These are phyloP conservation scores for Caracal caracal DNA, from an alignment of 2,113 vertebrate genomes.

Conservation along the genomic window DNA sequence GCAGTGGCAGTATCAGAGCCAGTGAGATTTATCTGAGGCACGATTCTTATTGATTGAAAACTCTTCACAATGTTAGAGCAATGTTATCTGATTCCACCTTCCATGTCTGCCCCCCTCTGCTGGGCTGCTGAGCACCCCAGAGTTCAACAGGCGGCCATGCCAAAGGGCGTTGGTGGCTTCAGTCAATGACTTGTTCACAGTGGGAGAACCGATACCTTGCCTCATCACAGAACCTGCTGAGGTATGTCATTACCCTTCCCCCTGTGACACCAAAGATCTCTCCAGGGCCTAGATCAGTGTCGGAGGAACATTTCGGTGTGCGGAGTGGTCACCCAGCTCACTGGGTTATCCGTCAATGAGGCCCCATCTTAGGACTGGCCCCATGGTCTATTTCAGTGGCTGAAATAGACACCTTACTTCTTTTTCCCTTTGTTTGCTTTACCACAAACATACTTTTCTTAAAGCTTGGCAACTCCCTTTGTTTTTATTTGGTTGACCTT, in stretches of 20 bases:
- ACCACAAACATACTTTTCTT: neutral
- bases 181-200: neutral
- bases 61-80: neutral
- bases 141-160: neutral
- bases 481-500: slow-evolving; percentile 3
- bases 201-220: neutral
- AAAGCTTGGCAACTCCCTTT: neutral
- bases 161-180: neutral
- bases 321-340: neutral
- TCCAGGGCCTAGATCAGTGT: neutral
- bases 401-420: too few relatives aligned
- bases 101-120: too few relatives aligned
- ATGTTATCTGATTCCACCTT: neutral
- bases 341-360: neutral
- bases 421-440: neutral
- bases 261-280: neutral
- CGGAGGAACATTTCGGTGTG: neutral
- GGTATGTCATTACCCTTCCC: too few relatives aligned
- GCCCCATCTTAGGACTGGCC: too few relatives aligned
- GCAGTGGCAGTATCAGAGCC: neutral
- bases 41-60: neutral
- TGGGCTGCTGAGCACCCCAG: neutral
- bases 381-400: neutral
- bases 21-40: neutral
- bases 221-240: neutral